Conservation (phyloP, 2,888 invertebrate genomes). For the Patella depressa region DNA sequence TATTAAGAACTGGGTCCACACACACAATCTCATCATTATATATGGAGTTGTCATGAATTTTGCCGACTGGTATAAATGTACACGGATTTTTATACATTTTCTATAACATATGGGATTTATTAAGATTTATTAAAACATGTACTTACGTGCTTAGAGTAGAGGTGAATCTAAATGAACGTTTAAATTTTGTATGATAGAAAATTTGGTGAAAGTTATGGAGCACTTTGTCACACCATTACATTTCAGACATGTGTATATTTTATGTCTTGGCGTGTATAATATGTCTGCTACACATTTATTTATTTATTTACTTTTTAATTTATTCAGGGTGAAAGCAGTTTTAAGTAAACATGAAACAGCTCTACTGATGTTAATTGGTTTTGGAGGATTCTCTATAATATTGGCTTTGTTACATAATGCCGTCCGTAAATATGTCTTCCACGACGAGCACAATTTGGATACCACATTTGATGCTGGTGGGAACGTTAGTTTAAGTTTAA, state of each 20-base stretch:
- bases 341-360: constrained; percentile 59
- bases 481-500: constrained; percentile 61
- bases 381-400: constrained; percentile 63
- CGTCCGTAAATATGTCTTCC: constrained; percentile 60
- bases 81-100: no score
- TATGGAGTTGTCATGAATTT: no score
- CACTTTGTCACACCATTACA: neutral
- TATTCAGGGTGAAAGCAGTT: constrained; percentile 56
- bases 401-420: constrained; percentile 61
- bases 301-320: constrained; percentile 1
- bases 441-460: constrained; percentile 63
- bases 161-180: constrained; percentile 18
- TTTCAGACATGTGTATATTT: neutral
- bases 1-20: no score
- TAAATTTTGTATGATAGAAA: neutral
- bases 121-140: no score
- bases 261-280: neutral
- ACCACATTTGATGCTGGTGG: constrained; percentile 66
- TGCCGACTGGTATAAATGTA: no score
- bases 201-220: constrained; percentile 20
- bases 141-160: neutral
- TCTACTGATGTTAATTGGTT: constrained; percentile 60
- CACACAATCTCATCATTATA: no score
- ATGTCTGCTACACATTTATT: neutral
- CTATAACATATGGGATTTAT: no score